phyloP scores from a whole-genome alignment of 2,797 vertebrate genomes.

The Scolopax bukidnonensis region DNA sequence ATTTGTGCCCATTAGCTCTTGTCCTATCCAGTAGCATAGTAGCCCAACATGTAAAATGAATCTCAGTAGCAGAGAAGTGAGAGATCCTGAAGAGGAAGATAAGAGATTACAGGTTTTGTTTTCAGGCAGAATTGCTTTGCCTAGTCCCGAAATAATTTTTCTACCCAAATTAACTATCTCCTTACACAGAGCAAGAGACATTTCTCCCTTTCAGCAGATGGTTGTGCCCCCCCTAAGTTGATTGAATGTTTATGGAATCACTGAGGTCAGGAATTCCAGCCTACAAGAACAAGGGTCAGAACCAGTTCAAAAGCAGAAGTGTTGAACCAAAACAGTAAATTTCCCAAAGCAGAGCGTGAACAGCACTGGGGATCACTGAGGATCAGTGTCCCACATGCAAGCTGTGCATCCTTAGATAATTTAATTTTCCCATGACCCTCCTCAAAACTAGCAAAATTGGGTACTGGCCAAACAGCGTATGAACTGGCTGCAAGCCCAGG shows the following conservation, averaged over 20 bases:
- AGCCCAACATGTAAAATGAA: not conserved
- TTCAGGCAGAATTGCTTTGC: not conserved
- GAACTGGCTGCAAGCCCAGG: slow-evolving; percentile 38
- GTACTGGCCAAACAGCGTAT: not conserved
- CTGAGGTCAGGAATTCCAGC: not conserved
- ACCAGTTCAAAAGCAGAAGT: slow-evolving; percentile 34
- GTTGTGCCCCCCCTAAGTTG: not conserved
- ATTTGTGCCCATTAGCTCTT: not conserved
- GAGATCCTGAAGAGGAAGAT: not conserved
- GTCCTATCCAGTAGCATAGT: not conserved
- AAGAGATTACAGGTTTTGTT: not conserved
- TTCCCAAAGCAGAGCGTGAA: not conserved
- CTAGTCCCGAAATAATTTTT: not conserved
- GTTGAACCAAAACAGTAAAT: not conserved
- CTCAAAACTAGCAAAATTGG: slow-evolving; percentile 14
- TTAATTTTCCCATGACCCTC: slow-evolving; percentile 32
- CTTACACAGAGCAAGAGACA: not conserved
- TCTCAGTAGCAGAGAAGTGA: not conserved
- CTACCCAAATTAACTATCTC: not conserved
- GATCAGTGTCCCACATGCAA: not conserved
- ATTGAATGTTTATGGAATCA: not conserved
- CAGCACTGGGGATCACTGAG: not conserved
- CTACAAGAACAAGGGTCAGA: slow-evolving; percentile 12
- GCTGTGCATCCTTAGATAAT: slow-evolving; percentile 33
- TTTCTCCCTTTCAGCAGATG: not conserved